A percentile compares a stretch with the other conserved stretches of the same genome.
phyloP scores from a whole-genome alignment of 2,113 vertebrate species.

The Chaetodon auriga region DNA sequence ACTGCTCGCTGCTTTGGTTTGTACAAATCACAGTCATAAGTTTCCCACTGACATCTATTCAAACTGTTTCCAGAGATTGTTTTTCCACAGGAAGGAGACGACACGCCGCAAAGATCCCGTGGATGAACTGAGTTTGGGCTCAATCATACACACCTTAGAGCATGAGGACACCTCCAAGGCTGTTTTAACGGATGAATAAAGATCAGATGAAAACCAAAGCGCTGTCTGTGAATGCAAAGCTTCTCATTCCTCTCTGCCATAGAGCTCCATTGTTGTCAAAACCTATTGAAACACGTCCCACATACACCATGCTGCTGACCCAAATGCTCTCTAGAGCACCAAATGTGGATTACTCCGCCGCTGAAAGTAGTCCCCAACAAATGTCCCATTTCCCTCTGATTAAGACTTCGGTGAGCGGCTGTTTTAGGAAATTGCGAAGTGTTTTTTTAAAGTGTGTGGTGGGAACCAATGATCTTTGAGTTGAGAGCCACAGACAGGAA shows the following conservation, averaged over 20 bases:
- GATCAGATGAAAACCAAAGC: not conserved
- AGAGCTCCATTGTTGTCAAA: not conserved
- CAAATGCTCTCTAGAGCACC: not conserved
- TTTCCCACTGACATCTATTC: no score
- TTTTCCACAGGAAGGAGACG: not conserved
- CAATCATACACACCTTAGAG: not conserved
- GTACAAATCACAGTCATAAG: no score
- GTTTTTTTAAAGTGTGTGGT: not conserved
- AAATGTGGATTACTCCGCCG: not conserved
- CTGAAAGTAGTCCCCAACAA: not conserved
- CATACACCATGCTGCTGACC: not conserved
- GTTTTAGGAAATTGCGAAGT: not conserved
- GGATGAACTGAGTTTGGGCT: not conserved
- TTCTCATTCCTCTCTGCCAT: not conserved
- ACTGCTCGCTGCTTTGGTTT: no score
- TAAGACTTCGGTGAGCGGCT: not conserved
- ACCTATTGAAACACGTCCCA: not conserved
- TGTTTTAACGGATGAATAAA: not conserved
- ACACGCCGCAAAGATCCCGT: not conserved
- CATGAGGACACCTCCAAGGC: not conserved
- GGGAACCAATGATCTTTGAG: not conserved
- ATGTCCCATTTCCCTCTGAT: not conserved
- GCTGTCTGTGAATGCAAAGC: not conserved
- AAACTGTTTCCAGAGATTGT: no score
- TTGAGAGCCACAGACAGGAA: not conserved